Percentiles rank a stretch among this genome's conserved stretches.
These are phyloP conservation scores for Tenthredo scrophulariae DNA, from an alignment of 2,888 invertebrate genomes.

Conservation along the genomic window DNA sequence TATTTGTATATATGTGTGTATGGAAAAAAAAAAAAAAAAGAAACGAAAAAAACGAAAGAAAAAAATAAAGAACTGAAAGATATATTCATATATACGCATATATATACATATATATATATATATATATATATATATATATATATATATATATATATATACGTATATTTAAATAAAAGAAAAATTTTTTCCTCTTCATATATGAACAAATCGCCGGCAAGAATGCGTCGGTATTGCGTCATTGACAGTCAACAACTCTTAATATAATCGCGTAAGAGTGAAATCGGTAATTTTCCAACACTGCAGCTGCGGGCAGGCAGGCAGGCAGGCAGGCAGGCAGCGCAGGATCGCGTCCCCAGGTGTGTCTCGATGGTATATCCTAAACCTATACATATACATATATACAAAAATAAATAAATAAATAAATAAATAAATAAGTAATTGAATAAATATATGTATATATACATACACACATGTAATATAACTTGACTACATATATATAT, in stretches of 20 bases:
- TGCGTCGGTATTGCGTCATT: slow-evolving; percentile 61
- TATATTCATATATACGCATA: not conserved
- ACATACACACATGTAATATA: not conserved
- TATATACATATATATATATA: not conserved
- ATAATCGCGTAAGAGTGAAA: slow-evolving; percentile 54
- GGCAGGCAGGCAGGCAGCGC: slow-evolving; percentile 56
- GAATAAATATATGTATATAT: not conserved
- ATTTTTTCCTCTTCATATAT: not conserved
- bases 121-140: not conserved
- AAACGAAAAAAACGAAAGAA: not conserved
- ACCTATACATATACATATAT: slow-evolving; percentile 13
- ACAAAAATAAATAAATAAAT: not conserved
- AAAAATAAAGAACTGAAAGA: not conserved
- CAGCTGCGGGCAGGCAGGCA: slow-evolving; percentile 49
- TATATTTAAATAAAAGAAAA: slow-evolving; percentile 29
- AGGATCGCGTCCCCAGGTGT: slow-evolving; percentile 50
- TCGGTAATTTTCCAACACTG: slow-evolving; percentile 64
- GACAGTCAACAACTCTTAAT: slow-evolving; percentile 62
- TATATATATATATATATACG: not conserved
- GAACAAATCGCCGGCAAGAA: slow-evolving; percentile 48
- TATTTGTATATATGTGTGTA: not conserved
- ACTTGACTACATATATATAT: not conserved
- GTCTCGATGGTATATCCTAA: slow-evolving; percentile 38
- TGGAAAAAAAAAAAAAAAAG: not conserved
- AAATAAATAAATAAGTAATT: not conserved